Evolutionary conservation across 2,888 invertebrate genomes (phyloP), one percentile per base, ranked within the genome.

Genomic region (Ischnus inquisitorius): DNA sequence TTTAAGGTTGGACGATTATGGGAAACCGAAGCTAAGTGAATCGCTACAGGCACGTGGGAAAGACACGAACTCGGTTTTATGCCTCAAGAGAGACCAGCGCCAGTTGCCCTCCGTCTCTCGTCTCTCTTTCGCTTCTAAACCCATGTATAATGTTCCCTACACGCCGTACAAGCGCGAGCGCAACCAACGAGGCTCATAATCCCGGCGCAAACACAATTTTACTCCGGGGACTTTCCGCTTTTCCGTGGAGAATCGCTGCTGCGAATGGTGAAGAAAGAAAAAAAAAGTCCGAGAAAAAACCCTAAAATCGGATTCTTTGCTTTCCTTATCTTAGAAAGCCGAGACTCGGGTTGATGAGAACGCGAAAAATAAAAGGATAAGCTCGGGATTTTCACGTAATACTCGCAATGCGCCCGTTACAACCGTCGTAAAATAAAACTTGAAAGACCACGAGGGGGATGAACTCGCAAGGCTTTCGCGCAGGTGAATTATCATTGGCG

Each of bases 141-240:
- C 25, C 39, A 25, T 22, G 57, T 39, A 62, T 16, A 64, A 68
- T 48, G 62, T 65, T 57, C 72, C 14, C 48, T 57, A 79, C 46
- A 68, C 69, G 78, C 51, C 74, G 51, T 60, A 28, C 74, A 62
- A 82, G 54, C 43, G 74, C 62, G 68, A 82, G 72, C 65, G 57
- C 65, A 48, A 74, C 79, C 75, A 79, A 79, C 69, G 72, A 67
- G 72, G 22, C 57, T 57, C 25, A 25, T 85, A 86, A 86, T 85
- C 87, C 84, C 64, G 77, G 75, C 46, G 75, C 74, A 87, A 85
- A 87, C 85, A 87, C 76, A 60, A 81, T 84, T 86, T 83, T 80
- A 84, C 85, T 82, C 51, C 75, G 78, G 79, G 83, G 79, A 71
- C 81, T 87, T 87, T 79, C 60, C 76, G 51, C 86, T 79, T 81